A percentile compares a stretch with the other conserved stretches of the same genome.
Conservation (phyloP, 2,888 invertebrate species). For the Leptopilina drosophilae region DNA sequence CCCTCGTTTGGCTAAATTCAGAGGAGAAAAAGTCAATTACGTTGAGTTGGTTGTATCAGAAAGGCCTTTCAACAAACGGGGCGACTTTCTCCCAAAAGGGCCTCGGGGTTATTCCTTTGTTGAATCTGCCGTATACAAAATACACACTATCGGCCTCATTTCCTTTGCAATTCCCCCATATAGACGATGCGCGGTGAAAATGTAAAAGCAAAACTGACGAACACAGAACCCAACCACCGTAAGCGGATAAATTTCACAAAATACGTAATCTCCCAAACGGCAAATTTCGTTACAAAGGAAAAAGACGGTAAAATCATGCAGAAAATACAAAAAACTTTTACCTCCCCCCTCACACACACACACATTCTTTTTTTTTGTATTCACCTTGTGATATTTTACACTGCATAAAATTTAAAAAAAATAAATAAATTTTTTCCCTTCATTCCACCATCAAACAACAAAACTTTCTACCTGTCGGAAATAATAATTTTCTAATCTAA, state of each 20-base stretch:
- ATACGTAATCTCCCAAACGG: constrained; percentile 22
- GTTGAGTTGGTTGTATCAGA: constrained; percentile 38
- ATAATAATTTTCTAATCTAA: too few species aligned
- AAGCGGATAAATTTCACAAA: constrained; percentile 33
- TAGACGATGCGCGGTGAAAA: constrained; percentile 18
- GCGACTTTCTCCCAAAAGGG: constrained; percentile 37
- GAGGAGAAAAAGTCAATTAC: constrained; percentile 39
- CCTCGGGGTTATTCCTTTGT: constrained; percentile 40
- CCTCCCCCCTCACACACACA: too few species aligned
- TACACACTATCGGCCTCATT: constrained; percentile 33
- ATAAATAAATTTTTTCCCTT: too few species aligned
- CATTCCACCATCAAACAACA: too few species aligned
- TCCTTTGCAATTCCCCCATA: constrained; percentile 14
- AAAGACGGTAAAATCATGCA: not conserved
- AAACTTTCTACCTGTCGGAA: too few species aligned
- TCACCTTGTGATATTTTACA: too few species aligned
- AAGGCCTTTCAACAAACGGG: constrained; percentile 34
- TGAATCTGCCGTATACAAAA: constrained; percentile 40
- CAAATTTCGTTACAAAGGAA: not conserved
- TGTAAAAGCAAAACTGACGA: constrained; percentile 19
- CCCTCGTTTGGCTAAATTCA: constrained; percentile 26
- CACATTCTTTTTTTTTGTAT: too few species aligned
- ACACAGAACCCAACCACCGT: constrained; percentile 1
- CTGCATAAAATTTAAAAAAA: too few species aligned
- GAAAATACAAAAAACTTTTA: too few species aligned